Percentiles rank a stretch among this genome's conserved stretches.
phyloP scores from a whole-genome alignment of 2,888 invertebrate species.

The Lasius fuliginosus region DNA sequence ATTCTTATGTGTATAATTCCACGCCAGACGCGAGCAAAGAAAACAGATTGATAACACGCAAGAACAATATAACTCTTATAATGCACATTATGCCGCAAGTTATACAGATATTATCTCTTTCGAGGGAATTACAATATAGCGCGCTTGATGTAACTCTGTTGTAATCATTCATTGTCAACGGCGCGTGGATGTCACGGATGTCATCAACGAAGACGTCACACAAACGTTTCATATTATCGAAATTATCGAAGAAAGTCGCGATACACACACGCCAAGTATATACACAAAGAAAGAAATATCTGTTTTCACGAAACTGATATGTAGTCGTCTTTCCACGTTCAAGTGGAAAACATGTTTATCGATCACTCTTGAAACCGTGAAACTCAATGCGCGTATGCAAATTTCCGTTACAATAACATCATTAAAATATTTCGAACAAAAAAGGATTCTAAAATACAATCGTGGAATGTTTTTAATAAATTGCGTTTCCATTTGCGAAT shows the following conservation, averaged over 20 bases:
- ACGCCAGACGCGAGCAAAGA: not conserved
- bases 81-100: slow-evolving; percentile 50
- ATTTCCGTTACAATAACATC: not conserved
- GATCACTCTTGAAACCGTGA: not conserved
- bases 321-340: not conserved
- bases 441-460: not conserved
- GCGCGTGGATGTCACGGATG: slow-evolving; percentile 7
- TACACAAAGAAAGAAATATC: not conserved
- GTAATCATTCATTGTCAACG: slow-evolving; percentile 52
- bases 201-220: slow-evolving; percentile 26
- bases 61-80: slow-evolving; percentile 17
- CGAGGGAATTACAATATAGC: slow-evolving; percentile 63
- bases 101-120: slow-evolving; percentile 62
- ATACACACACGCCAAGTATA: not conserved
- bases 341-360: not conserved
- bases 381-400: not conserved
- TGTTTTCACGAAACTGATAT: not conserved
- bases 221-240: slow-evolving; percentile 8
- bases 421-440: not conserved
- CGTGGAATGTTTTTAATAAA: slow-evolving; percentile 2
- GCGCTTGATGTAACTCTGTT: slow-evolving; percentile 34
- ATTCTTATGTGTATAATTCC: slow-evolving; percentile 25
- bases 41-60: slow-evolving; percentile 24
- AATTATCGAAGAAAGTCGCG: not conserved
- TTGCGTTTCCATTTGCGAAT: not conserved